phyloP scores from a whole-genome alignment of 2,113 vertebrate species.

The Charadrius vociferus region DNA sequence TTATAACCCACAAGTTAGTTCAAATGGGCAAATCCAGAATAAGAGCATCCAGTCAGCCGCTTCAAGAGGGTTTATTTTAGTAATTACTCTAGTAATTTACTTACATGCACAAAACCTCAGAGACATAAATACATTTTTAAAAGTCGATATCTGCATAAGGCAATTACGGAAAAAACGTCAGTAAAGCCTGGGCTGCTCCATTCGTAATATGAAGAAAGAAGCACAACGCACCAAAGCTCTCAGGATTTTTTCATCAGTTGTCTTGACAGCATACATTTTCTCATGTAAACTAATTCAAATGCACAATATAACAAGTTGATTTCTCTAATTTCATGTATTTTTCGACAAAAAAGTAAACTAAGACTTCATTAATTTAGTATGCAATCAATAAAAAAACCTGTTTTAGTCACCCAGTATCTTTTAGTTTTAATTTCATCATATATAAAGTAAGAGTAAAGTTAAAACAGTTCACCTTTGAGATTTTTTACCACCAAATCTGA shows the following conservation, averaged over 20 bases:
- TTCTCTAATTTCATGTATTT: not conserved
- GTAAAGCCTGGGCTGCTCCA: not conserved
- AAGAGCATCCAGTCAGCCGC: not conserved
- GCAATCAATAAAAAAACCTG: not conserved
- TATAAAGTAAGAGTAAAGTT: not conserved
- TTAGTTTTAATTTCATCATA: not conserved
- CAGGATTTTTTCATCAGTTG: not conserved
- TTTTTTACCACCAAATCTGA: slow-evolving; percentile 97
- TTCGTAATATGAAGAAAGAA: not conserved
- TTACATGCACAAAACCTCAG: not conserved
- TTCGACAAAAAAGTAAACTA: not conserved
- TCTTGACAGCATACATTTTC: not conserved
- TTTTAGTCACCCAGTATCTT: not conserved
- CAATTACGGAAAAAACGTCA: not conserved
- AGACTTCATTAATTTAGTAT: not conserved
- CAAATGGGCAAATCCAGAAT: not conserved
- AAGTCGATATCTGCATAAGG: not conserved
- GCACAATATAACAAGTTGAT: not conserved
- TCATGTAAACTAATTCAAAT: not conserved
- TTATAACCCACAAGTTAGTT: not conserved
- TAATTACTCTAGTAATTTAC: not conserved
- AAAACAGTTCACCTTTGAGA: slow-evolving; percentile 86
- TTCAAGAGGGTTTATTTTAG: not conserved
- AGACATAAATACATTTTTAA: not conserved
- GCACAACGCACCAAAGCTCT: not conserved